Evolutionary conservation across 2,797 vertebrate genomes (phyloP).

Genomic region (Poliocrania exsul): DNA sequence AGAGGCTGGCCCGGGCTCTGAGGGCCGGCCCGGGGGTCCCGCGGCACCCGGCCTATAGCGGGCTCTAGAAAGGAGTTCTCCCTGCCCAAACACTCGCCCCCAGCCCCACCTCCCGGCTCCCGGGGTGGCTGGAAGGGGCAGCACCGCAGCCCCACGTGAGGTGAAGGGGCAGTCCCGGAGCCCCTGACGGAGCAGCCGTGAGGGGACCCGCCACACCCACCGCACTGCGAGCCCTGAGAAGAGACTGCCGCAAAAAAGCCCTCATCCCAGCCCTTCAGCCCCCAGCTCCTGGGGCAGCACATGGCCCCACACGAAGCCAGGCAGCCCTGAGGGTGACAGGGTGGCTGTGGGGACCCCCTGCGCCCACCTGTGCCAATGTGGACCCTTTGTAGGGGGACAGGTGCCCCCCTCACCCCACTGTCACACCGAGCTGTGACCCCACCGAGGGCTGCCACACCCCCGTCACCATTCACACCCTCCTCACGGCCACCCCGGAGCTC

Average conservation of each 20-base stretch:
- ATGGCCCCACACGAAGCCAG: fast-evolving
- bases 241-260: neutral
- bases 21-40: fast-evolving
- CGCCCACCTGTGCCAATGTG: fast-evolving
- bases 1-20: neutral
- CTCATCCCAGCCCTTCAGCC: too few relatives aligned
- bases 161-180: neutral
- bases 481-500: fast-evolving
- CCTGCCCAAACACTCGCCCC: too few relatives aligned
- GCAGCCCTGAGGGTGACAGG: neutral
- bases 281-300: neutral
- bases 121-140: neutral
- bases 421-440: neutral
- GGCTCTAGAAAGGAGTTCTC: too few relatives aligned
- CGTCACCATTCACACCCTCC: neutral
- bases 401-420: too few relatives aligned
- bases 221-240: fast-evolving
- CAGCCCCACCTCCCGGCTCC: neutral
- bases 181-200: neutral
- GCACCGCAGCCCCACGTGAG: too few relatives aligned
- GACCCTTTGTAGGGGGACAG: too few relatives aligned
- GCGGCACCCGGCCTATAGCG: fast-evolving
- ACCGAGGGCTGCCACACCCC: fast-evolving
- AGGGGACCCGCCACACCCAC: fast-evolving
- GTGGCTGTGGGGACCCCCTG: too few relatives aligned